Evolutionary conservation across 2,113 vertebrate species (phyloP).

Genomic region (Pontoporia blainvillei): DNA sequence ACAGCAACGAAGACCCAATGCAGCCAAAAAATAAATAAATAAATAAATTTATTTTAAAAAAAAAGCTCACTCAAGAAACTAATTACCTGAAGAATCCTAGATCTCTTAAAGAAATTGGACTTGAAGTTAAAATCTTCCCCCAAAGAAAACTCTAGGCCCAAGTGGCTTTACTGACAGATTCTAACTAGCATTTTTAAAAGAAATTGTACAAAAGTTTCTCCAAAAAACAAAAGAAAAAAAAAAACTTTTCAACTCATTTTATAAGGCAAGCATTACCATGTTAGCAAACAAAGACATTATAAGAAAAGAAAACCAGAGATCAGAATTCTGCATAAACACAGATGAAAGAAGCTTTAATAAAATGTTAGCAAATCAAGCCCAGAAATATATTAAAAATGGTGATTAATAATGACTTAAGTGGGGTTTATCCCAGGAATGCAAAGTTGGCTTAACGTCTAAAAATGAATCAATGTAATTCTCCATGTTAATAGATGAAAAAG

Average conservation of each 20-base stretch:
- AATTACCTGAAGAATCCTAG: not conserved
- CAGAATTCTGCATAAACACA: not conserved
- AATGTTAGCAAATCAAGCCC: not conserved
- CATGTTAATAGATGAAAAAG: not conserved
- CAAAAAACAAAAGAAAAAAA: not conserved
- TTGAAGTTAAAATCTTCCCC: not conserved
- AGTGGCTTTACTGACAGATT: not conserved
- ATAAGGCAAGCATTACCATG: not conserved
- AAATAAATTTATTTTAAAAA: too few species aligned
- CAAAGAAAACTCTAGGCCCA: not conserved
- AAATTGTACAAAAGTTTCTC: not conserved
- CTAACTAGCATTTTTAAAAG: not conserved
- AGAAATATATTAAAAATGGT: not conserved
- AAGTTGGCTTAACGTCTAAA: not conserved
- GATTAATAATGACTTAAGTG: not conserved
- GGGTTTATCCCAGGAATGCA: not conserved
- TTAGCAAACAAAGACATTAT: not conserved
- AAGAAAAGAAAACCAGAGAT: not conserved
- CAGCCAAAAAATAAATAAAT: too few species aligned
- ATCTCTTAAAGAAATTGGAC: not conserved
- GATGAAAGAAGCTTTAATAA: not conserved
- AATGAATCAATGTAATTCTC: not conserved
- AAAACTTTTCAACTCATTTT: not conserved
- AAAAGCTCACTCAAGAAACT: conserved; percentile 16
- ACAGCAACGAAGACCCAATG: too few species aligned